Evolutionary conservation across 1,140 invertebrate species (phyloP).

Genomic region (Doryteuthis pealeii): DNA sequence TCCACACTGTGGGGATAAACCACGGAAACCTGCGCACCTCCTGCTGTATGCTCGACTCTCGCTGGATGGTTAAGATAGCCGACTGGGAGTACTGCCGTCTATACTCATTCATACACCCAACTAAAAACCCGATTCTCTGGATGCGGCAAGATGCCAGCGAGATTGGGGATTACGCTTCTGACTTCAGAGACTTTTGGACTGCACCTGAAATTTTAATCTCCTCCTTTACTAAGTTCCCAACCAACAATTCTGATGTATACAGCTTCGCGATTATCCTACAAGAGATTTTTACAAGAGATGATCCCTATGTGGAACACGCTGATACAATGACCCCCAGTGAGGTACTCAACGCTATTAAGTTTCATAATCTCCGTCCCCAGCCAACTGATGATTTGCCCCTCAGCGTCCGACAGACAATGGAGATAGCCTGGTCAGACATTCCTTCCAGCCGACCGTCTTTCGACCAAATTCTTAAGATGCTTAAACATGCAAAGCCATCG

Average conservation of each 20-base stretch:
- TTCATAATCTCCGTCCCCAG: constrained; percentile 32
- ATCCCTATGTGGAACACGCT: constrained; percentile 35
- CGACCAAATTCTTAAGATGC: constrained; percentile 23
- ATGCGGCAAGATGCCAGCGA: constrained; percentile 11
- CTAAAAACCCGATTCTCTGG: constrained; percentile 6
- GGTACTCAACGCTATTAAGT: constrained; percentile 30
- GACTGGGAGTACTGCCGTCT: constrained; percentile 41
- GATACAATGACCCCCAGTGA: constrained; percentile 28
- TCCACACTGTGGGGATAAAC: constrained; percentile 38
- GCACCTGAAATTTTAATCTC: constrained; percentile 41
- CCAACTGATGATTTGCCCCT: constrained; percentile 26
- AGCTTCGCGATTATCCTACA: constrained; percentile 41
- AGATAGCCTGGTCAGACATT: constrained; percentile 37
- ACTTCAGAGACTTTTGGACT: constrained; percentile 34
- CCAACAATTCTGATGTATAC: constrained; percentile 32
- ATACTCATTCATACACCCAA: constrained; percentile 12
- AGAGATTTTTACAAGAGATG: constrained; percentile 40
- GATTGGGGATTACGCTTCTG: constrained; percentile 16
- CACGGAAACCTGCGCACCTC: constrained; percentile 42
- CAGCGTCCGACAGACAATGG: constrained; percentile 33
- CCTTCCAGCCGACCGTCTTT: constrained; percentile 29
- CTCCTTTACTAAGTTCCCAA: constrained; percentile 18
- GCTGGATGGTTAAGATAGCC: constrained; percentile 46
- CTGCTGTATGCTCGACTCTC: constrained; percentile 43
- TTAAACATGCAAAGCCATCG: constrained; percentile 20